Evolutionary conservation across 1,140 invertebrate genomes (phyloP).

Genomic region (Drosophila nikananu): DNA sequence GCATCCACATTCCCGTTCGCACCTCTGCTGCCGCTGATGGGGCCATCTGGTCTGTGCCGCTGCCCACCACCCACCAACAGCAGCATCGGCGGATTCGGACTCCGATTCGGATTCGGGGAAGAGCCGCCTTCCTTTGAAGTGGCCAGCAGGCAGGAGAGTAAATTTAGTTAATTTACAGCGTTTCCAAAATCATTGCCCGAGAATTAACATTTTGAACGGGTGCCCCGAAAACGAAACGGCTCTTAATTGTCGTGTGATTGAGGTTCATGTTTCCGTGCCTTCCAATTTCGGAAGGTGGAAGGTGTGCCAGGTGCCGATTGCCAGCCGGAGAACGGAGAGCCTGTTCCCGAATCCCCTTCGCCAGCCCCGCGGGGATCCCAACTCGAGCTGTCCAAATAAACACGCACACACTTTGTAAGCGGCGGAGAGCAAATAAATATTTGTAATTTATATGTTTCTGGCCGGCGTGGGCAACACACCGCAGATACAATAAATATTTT

Average conservation of each 20-base stretch:
- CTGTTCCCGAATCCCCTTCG: slow-evolving; percentile 35
- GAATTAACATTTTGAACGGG: slow-evolving; percentile 46
- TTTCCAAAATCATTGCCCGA: slow-evolving; percentile 37
- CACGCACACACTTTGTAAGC: slow-evolving; percentile 79
- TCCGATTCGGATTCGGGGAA: slow-evolving; percentile 36
- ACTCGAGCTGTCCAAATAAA: slow-evolving; percentile 74
- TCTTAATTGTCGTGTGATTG: slow-evolving; percentile 45
- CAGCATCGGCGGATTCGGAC: slow-evolving; percentile 8
- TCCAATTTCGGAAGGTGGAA: slow-evolving; percentile 3
- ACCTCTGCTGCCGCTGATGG: slow-evolving; percentile 34
- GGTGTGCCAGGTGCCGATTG: slow-evolving; percentile 50
- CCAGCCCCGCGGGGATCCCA: slow-evolving; percentile 28
- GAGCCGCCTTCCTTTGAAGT: slow-evolving; percentile 64
- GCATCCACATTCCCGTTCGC: slow-evolving; percentile 33
- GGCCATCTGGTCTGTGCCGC: slow-evolving; percentile 65
- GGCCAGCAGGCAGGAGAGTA: slow-evolving; percentile 39
- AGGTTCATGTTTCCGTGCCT: slow-evolving; percentile 28
- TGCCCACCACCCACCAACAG: slow-evolving; percentile 12
- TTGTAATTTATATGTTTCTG: slow-evolving; percentile 77
- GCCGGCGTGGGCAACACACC: slow-evolving; percentile 67
- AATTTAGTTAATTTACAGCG: slow-evolving; percentile 52
- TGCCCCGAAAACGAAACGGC: slow-evolving; percentile 39
- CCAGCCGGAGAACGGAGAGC: slow-evolving; percentile 42
- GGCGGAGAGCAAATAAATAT: slow-evolving; percentile 78
- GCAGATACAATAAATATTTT: slow-evolving; percentile 68